Conservation (phyloP, 2,797 vertebrate species). For the Neosilurus mollespiculum region DNA sequence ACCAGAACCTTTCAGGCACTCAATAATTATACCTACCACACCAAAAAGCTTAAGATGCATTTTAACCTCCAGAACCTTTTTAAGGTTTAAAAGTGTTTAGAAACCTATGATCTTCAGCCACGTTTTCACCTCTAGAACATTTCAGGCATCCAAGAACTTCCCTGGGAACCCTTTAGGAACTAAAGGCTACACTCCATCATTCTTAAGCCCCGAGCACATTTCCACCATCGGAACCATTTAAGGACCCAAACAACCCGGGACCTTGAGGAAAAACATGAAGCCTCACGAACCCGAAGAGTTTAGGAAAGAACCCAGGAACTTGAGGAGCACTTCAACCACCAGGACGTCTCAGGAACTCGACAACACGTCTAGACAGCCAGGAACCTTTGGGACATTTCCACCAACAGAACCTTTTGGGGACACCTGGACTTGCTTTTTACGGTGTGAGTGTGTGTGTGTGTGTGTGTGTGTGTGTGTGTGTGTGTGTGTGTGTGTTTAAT, state of each 20-base stretch:
- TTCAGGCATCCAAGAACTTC: not conserved
- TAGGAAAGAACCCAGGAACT: not conserved
- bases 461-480: constrained; percentile 17
- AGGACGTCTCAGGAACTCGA: no score
- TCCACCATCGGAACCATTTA: not conserved
- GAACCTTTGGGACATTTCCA: not conserved
- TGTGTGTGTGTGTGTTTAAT: constrained; percentile 15
- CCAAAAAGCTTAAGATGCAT: not conserved
- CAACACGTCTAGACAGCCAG: not conserved
- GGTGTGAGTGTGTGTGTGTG: constrained; percentile 1
- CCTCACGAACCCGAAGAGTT: no score
- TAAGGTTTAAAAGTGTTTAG: not conserved
- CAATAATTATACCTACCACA: not conserved
- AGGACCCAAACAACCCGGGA: not conserved
- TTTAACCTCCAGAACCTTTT: not conserved
- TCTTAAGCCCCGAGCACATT: not conserved
- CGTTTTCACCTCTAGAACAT: not conserved
- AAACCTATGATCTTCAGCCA: not conserved
- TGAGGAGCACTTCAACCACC: not conserved
- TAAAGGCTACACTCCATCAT: not conserved
- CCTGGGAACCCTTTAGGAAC: not conserved
- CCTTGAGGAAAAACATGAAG: not conserved
- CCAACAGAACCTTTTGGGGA: not conserved
- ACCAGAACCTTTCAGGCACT: not conserved
- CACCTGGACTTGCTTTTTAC: not conserved